Evolutionary conservation across 2,797 vertebrate genomes (phyloP), one percentile per base, ranked within the genome.

Genomic region (Trematomus bernacchii): DNA sequence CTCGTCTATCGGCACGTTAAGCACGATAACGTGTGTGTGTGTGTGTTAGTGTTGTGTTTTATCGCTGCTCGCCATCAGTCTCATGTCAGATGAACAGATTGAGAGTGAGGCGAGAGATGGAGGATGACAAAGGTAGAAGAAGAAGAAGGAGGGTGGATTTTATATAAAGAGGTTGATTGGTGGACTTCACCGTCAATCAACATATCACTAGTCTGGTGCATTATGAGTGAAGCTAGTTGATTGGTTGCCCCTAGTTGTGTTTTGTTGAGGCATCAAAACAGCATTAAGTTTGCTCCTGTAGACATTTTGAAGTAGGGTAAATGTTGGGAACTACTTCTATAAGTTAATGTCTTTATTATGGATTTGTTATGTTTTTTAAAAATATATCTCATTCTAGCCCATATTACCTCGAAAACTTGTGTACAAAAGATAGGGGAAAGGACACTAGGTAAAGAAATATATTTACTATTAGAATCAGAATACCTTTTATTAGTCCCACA

Each of bases 61-160:
- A 82, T 87, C 69, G 9, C 9, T 30, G 58, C n/a, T 61, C 14
- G 43, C 8, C 74, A 82, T 87, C 67, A 0, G 47, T 3, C 75
- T 51, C 33, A 64, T 3, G 10, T 11, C 18, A 46, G 80, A 83
- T 77, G 51, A 57, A 42, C 59, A 42, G 76, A 82, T 77, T 77
- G n/a, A 51, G 3, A 5, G 1, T 1, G 2, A 6, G 10, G 0
- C 8, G 6, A 10, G 30, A 48, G 16, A 50, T 11, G 27, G 46
- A n/a, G 33, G 58, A 16, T 1, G 21, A 1, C 6, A 50, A 27
- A 46, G 8, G 54, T 7, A 12, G n/a, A 21, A 19, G 21, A 8
- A 4, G 16, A 2, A 40, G 23, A 13, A 52, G 15, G 30, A 6
- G 30, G 30, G 5, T 12, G 10, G 16, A 2, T 10, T 55, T 23